Conservation (phyloP, 1,140 invertebrate genomes). For the Meloidogyne chitwoodi region DNA sequence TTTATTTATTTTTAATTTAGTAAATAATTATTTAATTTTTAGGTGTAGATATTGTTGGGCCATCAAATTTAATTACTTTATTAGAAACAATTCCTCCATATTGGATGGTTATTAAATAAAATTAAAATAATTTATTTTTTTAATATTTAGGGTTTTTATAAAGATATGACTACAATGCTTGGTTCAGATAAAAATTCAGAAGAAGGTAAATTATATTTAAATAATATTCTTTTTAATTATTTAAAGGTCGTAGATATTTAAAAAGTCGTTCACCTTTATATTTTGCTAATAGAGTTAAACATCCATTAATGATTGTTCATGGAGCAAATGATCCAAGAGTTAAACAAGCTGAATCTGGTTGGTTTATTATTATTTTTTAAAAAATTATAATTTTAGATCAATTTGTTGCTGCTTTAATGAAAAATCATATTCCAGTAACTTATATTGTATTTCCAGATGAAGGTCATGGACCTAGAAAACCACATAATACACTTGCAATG, state of each 20-base stretch:
- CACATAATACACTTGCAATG: conserved; percentile 44
- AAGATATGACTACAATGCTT: conserved; percentile 57
- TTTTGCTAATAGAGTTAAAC: conserved; percentile 45
- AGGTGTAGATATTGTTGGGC: conserved; percentile 57
- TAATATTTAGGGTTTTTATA: conserved; percentile 45
- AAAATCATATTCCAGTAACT: conserved; percentile 47
- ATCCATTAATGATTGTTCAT: conserved; percentile 47
- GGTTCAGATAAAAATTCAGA: conserved; percentile 53
- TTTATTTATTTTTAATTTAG: not conserved
- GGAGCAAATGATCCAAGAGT: conserved; percentile 49
- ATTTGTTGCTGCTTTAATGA: conserved; percentile 53
- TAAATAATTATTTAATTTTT: too few relatives aligned
- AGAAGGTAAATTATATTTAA: conserved; percentile 25
- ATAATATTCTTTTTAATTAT: not conserved
- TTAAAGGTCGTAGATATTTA: conserved; percentile 31
- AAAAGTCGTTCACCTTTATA: conserved; percentile 49
- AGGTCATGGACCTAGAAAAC: conserved; percentile 45
- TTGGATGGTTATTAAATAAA: conserved; percentile 32
- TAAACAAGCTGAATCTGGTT: conserved; percentile 46
- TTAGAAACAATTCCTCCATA: conserved; percentile 58
- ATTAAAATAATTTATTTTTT: not conserved
- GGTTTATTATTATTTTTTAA: not conserved
- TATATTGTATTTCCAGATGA: conserved; percentile 48
- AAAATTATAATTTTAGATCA: conserved; percentile 42
- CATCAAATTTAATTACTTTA: conserved; percentile 55